Base-by-base conservation (phyloP, 2,797 vertebrate genomes). In the Tolypeutes matacus region DNA sequence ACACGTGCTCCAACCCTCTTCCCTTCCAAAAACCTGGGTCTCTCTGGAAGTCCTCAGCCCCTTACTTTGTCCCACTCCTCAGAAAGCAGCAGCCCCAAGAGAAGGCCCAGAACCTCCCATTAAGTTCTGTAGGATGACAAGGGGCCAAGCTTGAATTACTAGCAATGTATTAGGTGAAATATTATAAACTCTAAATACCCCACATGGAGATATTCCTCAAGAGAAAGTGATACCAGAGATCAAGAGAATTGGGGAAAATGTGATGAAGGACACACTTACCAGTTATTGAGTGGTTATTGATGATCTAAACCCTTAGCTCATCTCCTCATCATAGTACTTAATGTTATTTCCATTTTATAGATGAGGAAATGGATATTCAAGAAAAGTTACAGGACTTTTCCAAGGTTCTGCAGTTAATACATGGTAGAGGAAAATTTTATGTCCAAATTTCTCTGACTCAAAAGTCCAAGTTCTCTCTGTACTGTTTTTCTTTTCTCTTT, bases 271-370 rank as follows among this genome's bases (percentile, higher is more conserved):
- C 51, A 4, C 15, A 42, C 5, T 18, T 12, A 10, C 64, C 27
- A 31, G 39, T 36, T 78, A 49, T 7, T 7, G 10, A 20, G 10
- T 25, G 23, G 2, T 60, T 39, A 2, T 6, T 7, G 18, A 46
- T 14, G 36, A 11, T 8, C 29, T 64, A 25, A 39, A 23, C 10
- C 15, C 29, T 10, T 27, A 0, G 21, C 34, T n/a, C 31, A 31
- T 20, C 56, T 20, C 34, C 34, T 78, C 72, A 21, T 34, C 7
- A 21, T 18, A 27, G 2, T 18, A 15, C 12, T 49, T 39, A n/a
- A 20, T 51, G 17, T 67, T 27, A 73, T 17, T 34, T 56, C 64
- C 12, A 7, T 23, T 90, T 25, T 76, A 25, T 42, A n/a, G 56
- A 31, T 51, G 14, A 81, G 23, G 60, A 80, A n/a, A 62, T 56